Base-by-base conservation (phyloP, 1,140 invertebrate genomes). In the Mizuhopecten yessoensis region DNA sequence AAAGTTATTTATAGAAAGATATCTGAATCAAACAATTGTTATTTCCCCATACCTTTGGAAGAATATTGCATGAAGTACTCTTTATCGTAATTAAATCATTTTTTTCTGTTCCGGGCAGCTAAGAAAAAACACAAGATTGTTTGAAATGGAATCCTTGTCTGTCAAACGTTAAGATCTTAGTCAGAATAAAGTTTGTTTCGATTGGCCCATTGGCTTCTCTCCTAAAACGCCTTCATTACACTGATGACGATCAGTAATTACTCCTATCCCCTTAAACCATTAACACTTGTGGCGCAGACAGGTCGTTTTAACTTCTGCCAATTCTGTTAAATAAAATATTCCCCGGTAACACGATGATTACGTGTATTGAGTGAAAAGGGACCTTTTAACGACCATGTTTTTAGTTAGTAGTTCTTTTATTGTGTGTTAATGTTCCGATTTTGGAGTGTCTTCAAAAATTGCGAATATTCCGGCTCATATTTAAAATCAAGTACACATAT, bases 391-490 rank as follows among this genome's bases (percentile, higher is more conserved):
- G 57, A 23, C 57, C 57, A 75, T 75, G n/a, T n/a, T 75, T 75
- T 75, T 75, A 9, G 23, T n/a, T 29, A 29, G 29, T 75, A 75
- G 23, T n/a, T 75, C 23, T 75, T 75, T 75, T 9, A 75, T 75
- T 29, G 3, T 29, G 11, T 75, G 23, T 75, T 45, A 45, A 45
- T 45, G 42, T 45, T 13, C 42, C 42, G 9, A 45, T 45, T 17
- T 75, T 75, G 57, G 57, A 75, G 11, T 75, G 57, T 75, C n/a
- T 75, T 75, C 57, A 75, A 75, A 75, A 75, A 75, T 75, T 23
- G 57, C 57, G 57, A 75, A 75, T 11, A 29, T 75, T n/a, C 57
- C 23, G n/a, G 57, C n/a, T 45, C 42, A 75, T n/a, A 0, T 75
- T 75, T 75, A 75, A n/a, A 75, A 75, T 75, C 57, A 7, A 29